Base-by-base conservation (phyloP, 2,797 vertebrate genomes). In the Euthynnus affinis region DNA sequence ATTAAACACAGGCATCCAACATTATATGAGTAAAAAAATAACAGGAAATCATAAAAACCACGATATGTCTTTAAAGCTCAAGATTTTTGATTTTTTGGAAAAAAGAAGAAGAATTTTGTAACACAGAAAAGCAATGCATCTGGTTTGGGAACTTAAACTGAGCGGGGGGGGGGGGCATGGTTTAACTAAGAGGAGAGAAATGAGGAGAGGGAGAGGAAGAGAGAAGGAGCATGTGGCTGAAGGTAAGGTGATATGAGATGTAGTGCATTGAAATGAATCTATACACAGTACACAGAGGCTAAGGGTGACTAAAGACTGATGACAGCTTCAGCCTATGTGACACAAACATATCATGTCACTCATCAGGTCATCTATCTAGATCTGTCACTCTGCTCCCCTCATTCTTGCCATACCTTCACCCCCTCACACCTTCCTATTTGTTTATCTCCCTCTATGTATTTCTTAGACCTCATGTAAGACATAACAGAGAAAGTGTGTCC, bases 281-380 rank as follows among this genome's bases (percentile, higher is more conserved):
- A n/a, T 9, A 27, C 9, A 20, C 14, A 60, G 51, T 74, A 20
- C 49, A 60, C 18, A 68, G 27, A 80, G 10, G 44, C 9, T n/a
- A 17, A 40, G 32, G 27, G 20, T 62, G 48, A 55, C 59, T 49
- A 20, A 78, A 7, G 57, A 56, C 37, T 63, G 75, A 59, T 82
- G 72, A 81, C 64, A 80, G 61, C 25, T 42, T 56, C 34, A 6
- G 58, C 57, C 34, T 52, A 37, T 70, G 34, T 64, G 73, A 71
- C 17, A 46, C 62, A 65, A 69, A 78, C 65, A 56, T 40, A 23
- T 76, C 42, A 81, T 74, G 59, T 78, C 77, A 75, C 42, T 84
- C 61, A 75, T 6, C 62, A 83, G 57, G 42, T 61, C 34, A 76
- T 83, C 32, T 56, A 27, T 85, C 42, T 15, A 5, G 14, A 71